These are phyloP conservation scores for Habropoda laboriosa DNA, from an alignment of 1,140 invertebrate species.

Conservation along the genomic window DNA sequence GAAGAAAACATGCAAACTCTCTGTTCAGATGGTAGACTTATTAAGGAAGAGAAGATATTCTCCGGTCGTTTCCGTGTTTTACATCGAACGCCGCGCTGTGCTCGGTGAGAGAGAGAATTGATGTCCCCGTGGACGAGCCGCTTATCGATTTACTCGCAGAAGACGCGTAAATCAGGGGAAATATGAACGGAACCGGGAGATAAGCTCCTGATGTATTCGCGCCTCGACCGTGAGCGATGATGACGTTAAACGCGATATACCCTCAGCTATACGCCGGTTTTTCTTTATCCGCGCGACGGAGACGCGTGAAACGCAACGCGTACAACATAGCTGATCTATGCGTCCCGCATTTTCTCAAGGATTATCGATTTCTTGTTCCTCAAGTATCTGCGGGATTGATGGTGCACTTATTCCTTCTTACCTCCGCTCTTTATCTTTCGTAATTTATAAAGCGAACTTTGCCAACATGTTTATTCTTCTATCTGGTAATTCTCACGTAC, in stretches of 20 bases:
- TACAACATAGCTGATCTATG: slow-evolving; percentile 5
- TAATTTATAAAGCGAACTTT: no score
- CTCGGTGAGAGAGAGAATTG: background rate
- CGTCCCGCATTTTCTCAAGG: slow-evolving; percentile 9
- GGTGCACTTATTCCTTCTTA: no score
- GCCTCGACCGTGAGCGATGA: slow-evolving; percentile 8
- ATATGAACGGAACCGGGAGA: slow-evolving; percentile 25
- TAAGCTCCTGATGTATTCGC: slow-evolving; percentile 17
- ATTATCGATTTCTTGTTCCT: background rate
- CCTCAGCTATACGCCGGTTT: background rate
- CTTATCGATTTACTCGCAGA: slow-evolving; percentile 16
- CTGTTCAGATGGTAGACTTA: slow-evolving; percentile 46
- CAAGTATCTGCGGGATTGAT: background rate
- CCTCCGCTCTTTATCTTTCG: no score
- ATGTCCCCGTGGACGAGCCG: slow-evolving; percentile 24
- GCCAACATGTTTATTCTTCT: no score
- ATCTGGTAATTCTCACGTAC: no score
- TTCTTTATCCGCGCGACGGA: background rate
- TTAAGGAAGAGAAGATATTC: slow-evolving; percentile 55
- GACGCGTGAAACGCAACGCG: background rate
- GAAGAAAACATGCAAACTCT: slow-evolving; percentile 55
- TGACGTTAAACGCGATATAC: slow-evolving; percentile 18
- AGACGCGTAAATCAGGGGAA: slow-evolving; percentile 24
- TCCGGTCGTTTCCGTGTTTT: slow-evolving; percentile 52
- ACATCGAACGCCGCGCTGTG: slow-evolving; percentile 2